phyloP scores from a whole-genome alignment of 2,888 invertebrate species.

The Mesoligia furuncula region DNA sequence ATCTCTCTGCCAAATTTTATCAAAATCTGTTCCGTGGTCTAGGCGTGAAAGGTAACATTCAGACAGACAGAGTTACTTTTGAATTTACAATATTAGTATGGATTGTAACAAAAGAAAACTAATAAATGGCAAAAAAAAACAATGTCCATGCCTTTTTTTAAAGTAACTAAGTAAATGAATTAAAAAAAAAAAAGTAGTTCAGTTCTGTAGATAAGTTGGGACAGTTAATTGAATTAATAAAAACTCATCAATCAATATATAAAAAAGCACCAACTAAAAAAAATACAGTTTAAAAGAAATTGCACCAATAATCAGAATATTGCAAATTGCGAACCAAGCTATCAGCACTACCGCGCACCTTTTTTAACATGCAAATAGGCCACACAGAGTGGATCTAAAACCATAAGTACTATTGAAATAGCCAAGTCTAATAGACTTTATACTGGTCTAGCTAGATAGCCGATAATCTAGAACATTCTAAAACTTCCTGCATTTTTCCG shows the following conservation, averaged over 20 bases:
- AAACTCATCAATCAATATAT: neutral
- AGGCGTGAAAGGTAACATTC: too few relatives aligned
- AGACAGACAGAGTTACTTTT: too few relatives aligned
- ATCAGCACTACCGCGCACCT: neutral
- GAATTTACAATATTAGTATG: too few relatives aligned
- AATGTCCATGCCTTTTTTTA: neutral
- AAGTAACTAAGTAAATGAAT: too few relatives aligned
- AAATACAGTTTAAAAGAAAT: neutral
- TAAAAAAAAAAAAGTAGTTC: too few relatives aligned
- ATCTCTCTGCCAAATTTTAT: too few relatives aligned
- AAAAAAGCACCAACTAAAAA: neutral
- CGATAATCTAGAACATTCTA: conserved; percentile 39
- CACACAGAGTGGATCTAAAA: conserved; percentile 56
- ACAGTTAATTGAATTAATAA: neutral
- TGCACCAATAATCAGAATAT: neutral
- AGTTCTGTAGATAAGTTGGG: neutral
- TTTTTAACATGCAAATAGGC: conserved; percentile 61
- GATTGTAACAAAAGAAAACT: neutral
- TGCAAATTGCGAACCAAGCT: conserved; percentile 17
- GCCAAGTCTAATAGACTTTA: conserved; percentile 31
- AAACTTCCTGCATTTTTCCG: conserved; percentile 48
- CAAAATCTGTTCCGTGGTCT: too few relatives aligned
- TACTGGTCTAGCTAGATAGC: conserved; percentile 36
- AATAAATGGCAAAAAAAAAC: neutral
- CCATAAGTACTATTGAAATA: conserved; percentile 53